Percentiles rank a stretch among this genome's conserved stretches.
Conservation (phyloP, 2,113 vertebrate species). For the Archocentrus centrarchus region DNA sequence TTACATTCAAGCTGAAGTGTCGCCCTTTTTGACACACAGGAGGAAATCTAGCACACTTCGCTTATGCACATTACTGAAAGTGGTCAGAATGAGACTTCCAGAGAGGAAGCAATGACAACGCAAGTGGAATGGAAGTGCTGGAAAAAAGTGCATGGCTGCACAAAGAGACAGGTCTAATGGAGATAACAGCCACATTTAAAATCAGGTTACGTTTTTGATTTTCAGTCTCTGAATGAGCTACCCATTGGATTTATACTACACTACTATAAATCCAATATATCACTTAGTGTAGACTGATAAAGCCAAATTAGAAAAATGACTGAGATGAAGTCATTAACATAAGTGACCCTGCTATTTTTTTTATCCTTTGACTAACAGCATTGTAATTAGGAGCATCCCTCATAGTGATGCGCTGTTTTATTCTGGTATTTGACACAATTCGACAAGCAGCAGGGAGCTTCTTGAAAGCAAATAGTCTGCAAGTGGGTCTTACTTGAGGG, state of each 20-base stretch:
- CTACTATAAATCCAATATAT: not conserved
- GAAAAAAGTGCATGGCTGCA: not conserved
- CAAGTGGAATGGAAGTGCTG: not conserved
- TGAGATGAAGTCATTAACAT: not conserved
- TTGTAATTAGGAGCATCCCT: not conserved
- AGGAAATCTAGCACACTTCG: not conserved
- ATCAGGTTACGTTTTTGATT: not conserved
- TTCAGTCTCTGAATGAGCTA: not conserved
- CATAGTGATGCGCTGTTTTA: not conserved
- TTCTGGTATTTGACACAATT: not conserved
- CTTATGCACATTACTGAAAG: not conserved
- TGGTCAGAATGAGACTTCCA: not conserved
- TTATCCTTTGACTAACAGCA: not conserved
- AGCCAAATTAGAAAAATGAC: not conserved
- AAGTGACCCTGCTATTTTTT: not conserved
- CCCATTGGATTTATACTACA: not conserved
- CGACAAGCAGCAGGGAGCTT: not conserved
- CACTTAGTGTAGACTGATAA: too few relatives aligned
- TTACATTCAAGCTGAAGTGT: not conserved
- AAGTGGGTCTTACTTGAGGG: slow-evolving; percentile 87
- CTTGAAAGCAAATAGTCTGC: not conserved
- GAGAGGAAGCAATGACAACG: not conserved
- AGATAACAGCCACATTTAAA: not conserved
- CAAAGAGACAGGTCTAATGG: not conserved
- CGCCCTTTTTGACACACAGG: not conserved